A percentile compares a stretch with the other conserved stretches of the same genome.
phyloP scores from a whole-genome alignment of 2,888 invertebrate genomes.

The Melanargia galathea region DNA sequence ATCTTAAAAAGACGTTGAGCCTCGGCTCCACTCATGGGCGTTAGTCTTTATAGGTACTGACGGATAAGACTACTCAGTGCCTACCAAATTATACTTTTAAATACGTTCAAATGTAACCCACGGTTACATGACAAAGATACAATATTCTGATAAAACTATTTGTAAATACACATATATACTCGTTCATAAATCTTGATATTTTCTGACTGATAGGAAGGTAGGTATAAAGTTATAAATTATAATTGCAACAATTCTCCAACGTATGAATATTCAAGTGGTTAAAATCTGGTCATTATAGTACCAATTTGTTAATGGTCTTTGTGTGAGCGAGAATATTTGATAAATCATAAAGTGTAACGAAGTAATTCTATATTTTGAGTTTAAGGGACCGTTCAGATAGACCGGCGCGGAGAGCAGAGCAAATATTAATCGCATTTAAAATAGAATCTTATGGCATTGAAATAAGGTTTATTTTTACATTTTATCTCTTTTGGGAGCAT shows the following conservation, averaged over 20 bases:
- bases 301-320: constrained; percentile 17
- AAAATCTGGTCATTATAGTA: constrained; percentile 16
- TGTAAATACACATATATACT: neutral
- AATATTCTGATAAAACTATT: constrained; percentile 8
- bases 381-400: too few relatives aligned
- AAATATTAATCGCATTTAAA: too few relatives aligned
- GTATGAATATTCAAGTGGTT: constrained; percentile 20
- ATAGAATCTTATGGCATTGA: too few relatives aligned
- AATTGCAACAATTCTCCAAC: constrained; percentile 11
- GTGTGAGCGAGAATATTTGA: constrained; percentile 21
- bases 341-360: constrained; percentile 31
- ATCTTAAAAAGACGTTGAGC: too few relatives aligned
- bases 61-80: neutral
- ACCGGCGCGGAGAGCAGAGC: too few relatives aligned
- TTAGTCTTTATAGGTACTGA: neutral
- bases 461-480: too few relatives aligned
- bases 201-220: neutral
- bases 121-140: neutral
- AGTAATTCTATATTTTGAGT: constrained; percentile 29
- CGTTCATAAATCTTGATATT: constrained; percentile 13
- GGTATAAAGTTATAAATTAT: constrained; percentile 12
- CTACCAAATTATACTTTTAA: neutral
- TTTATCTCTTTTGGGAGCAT: too few relatives aligned
- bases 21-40: neutral
- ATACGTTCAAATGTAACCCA: neutral